Evolutionary conservation across 2,888 invertebrate species (phyloP), one percentile per base, ranked within the genome.

Genomic region (Stenurella melanura): DNA sequence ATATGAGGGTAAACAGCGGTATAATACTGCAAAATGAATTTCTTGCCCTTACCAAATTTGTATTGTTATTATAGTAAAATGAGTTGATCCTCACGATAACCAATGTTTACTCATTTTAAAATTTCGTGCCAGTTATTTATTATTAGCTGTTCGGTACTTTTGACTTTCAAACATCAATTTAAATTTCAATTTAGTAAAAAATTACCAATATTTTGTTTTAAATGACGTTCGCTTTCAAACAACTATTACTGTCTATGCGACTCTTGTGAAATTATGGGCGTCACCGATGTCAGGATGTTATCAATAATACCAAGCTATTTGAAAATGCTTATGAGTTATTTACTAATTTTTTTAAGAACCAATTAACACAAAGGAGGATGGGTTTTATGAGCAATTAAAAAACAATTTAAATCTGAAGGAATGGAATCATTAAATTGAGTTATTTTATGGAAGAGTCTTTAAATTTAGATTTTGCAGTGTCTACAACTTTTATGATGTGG

Each of bases 281-380:
- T 57, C 12, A n/a, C 58, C 11, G 21, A 58, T 54, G 69, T 56
- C 69, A 69, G 17, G 58, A 26, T n/a, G 58, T 69, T 69, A 57
- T 69, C 69, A 69, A 69, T 69, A 69, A 69, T 34, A 38, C 17
- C n/a, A 58, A 18, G 30, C 19, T 58, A 58, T 58, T 38, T 63
- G 63, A 63, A 57, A 42, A 58, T 18, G 58, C n/a, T 58, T 56
- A 34, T 57, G 17, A 58, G 69, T n/a, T 58, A 34, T 56, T 58
- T 69, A 69, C 42, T 42, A 42, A 42, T n/a, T 17, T 54, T 68
- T 68, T 68, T 56, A 18, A n/a, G 42, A 50, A 68, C 67, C 21
- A 54, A 68, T 68, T 68, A 56, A 68, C 21, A n/a, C 15, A n/a
- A 11, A 15, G 21, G 17, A 50, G 15, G 30, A 68, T 68, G 54